A percentile compares a stretch with the other conserved stretches of the same genome.
Evolutionary conservation across 2,113 vertebrate species (phyloP).

Genomic region (Pelvicachromis taeniatus): DNA sequence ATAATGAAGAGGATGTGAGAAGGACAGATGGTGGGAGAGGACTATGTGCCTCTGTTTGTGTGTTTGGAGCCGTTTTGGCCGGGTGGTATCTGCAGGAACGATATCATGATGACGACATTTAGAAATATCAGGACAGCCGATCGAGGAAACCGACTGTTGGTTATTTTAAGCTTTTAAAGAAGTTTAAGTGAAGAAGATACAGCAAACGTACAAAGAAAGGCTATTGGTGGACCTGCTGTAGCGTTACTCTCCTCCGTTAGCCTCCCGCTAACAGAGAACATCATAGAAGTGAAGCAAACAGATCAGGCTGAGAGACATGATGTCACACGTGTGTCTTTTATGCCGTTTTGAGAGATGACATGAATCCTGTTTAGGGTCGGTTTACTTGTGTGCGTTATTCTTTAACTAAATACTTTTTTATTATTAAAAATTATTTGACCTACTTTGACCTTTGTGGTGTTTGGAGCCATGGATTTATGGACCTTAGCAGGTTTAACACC

Average conservation of each 20-base stretch:
- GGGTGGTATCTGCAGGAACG: not conserved
- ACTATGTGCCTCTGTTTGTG: not conserved
- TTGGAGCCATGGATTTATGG: not conserved
- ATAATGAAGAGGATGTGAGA: not conserved
- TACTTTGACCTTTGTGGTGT: not conserved
- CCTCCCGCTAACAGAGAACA: not conserved
- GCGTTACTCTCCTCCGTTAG: not conserved
- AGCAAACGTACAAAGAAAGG: not conserved
- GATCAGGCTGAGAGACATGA: not conserved
- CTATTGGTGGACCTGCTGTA: not conserved
- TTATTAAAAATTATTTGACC: not conserved
- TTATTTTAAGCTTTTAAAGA: not conserved
- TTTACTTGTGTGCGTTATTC: not conserved
- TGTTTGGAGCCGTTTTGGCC: not conserved
- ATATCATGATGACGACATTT: conserved; percentile 31
- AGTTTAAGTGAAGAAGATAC: not conserved
- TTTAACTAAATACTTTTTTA: not conserved
- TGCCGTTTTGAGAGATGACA: not conserved
- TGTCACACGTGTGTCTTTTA: not conserved
- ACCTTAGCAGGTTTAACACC: not conserved
- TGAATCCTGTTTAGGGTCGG: too few relatives aligned
- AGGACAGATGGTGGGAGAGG: not conserved
- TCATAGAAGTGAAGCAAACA: not conserved
- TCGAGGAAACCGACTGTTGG: not conserved
- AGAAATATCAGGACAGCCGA: not conserved